Percentiles rank a stretch among this genome's conserved stretches.
Conservation (phyloP, 2,888 invertebrate species). For the Cordilura impudica region DNA sequence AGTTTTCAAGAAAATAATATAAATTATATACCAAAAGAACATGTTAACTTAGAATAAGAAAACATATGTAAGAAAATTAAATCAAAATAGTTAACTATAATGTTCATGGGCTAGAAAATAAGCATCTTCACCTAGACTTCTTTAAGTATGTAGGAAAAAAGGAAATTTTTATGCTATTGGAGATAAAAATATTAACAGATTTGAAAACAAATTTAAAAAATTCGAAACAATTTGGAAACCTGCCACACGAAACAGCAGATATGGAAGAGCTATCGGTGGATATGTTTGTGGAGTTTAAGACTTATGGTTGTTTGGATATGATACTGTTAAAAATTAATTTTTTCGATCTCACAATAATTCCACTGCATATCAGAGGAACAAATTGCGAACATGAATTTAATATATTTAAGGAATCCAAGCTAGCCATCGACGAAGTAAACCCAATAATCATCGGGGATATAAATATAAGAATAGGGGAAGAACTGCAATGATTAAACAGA, state of each 20-base stretch:
- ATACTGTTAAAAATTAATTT: neutral
- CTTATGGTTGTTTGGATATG: too few relatives aligned
- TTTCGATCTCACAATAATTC: neutral
- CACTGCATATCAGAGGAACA: neutral
- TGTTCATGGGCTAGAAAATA: too few relatives aligned
- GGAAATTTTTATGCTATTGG: constrained; percentile 17
- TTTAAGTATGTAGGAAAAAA: neutral
- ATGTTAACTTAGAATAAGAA: neutral
- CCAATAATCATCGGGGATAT: neutral
- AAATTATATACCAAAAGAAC: neutral
- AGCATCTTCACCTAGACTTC: neutral
- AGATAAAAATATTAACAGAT: too few relatives aligned
- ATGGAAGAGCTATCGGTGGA: too few relatives aligned
- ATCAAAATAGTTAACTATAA: neutral
- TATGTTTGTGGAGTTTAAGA: too few relatives aligned
- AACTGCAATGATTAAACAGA: neutral
- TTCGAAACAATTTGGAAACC: too few relatives aligned
- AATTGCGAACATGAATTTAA: neutral
- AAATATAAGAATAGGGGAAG: neutral
- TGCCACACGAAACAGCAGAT: too few relatives aligned
- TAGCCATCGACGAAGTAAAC: too few relatives aligned
- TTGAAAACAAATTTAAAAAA: too few relatives aligned
- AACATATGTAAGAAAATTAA: neutral
- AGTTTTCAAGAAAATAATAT: neutral
- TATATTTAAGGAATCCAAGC: too few relatives aligned